Conservation (phyloP, 1,140 invertebrate species). For the Bombus fervidus region DNA sequence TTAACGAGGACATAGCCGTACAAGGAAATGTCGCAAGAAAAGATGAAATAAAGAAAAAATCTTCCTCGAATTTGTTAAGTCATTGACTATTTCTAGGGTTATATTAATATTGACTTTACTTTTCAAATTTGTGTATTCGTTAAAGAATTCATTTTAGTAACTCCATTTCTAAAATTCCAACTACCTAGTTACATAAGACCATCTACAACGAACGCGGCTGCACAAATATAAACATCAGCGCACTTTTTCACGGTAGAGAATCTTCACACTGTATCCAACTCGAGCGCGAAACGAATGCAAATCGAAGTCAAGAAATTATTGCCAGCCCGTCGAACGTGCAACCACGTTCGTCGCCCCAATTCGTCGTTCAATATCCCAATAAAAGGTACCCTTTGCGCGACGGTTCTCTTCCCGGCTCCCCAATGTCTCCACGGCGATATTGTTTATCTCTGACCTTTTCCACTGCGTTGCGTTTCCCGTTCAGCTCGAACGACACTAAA, state of each 20-base stretch:
- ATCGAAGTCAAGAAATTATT: constrained; percentile 7
- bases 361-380: background rate
- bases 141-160: too few species aligned
- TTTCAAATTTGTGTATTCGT: too few species aligned
- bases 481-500: background rate
- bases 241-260: background rate
- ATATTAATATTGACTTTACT: too few species aligned
- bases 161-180: too few species aligned
- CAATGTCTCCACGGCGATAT: background rate
- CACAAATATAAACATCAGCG: background rate
- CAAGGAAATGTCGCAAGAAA: too few species aligned
- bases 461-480: background rate
- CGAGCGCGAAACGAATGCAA: background rate
- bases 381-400: background rate
- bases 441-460: constrained; percentile 33
- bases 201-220: too few species aligned
- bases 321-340: background rate
- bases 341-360: background rate
- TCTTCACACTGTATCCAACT: background rate
- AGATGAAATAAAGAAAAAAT: too few species aligned
- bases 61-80: too few species aligned
- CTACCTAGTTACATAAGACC: too few species aligned
- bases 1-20: too few species aligned
- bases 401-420: too few species aligned
- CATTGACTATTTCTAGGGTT: too few species aligned